phyloP scores from a whole-genome alignment of 1,140 invertebrate species.

The Lasioglossum albipes region DNA sequence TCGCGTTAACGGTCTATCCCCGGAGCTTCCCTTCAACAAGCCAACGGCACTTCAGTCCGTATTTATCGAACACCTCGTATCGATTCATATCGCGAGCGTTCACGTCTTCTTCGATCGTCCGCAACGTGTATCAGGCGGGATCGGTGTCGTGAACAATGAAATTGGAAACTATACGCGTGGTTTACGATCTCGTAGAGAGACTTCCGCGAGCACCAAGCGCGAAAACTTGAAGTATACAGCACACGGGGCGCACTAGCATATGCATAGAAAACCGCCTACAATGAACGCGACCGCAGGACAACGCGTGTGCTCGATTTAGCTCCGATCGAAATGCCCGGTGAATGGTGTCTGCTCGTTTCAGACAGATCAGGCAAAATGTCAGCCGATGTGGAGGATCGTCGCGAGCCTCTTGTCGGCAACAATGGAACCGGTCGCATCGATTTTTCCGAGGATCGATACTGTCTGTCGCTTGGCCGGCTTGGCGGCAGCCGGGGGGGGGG shows the following conservation, averaged over 20 bases:
- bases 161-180: slow-evolving; percentile 30
- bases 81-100: neutral
- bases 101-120: slow-evolving; percentile 11
- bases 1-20: neutral
- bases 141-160: slow-evolving; percentile 23
- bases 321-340: neutral
- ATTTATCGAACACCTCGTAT: neutral
- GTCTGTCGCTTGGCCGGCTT: slow-evolving; percentile 20
- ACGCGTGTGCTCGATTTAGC: neutral
- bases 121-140: slow-evolving; percentile 2
- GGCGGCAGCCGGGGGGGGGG: no score
- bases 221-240: neutral
- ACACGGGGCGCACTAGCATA: neutral
- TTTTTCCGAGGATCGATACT: slow-evolving; percentile 46
- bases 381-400: neutral
- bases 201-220: neutral
- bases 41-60: neutral
- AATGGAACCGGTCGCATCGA: slow-evolving; percentile 26
- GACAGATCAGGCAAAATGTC: neutral
- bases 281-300: neutral
- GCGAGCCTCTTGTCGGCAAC: neutral
- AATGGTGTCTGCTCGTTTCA: neutral
- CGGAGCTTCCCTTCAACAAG: neutral
- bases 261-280: slow-evolving; percentile 1
- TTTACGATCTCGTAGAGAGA: neutral